phyloP scores from a whole-genome alignment of 2,888 invertebrate genomes.

The Pyrgus malvae region DNA sequence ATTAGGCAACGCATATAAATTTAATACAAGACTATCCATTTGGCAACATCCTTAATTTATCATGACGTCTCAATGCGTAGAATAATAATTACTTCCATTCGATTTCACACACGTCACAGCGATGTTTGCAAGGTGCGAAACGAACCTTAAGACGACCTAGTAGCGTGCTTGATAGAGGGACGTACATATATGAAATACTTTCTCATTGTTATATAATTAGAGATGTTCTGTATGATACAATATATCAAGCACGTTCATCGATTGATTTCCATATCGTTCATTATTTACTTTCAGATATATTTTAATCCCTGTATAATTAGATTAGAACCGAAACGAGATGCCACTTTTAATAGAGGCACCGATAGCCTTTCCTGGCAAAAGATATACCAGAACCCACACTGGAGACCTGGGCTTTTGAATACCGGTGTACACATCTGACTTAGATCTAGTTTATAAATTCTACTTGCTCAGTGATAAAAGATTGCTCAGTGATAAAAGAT shows the following conservation, averaged over 20 bases:
- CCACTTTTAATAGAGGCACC: no score
- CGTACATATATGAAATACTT: constrained; percentile 19
- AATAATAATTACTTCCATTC: constrained; percentile 60
- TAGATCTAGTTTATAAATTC: no score
- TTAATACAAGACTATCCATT: constrained; percentile 34
- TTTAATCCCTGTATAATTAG: no score
- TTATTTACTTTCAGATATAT: no score
- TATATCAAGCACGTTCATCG: constrained; percentile 17
- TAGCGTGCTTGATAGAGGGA: constrained; percentile 8
- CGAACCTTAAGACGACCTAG: constrained; percentile 23
- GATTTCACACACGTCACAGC: constrained; percentile 58
- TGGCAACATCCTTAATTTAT: constrained; percentile 51
- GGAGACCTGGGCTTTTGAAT: no score
- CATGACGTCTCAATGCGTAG: constrained; percentile 48
- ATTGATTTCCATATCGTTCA: not conserved
- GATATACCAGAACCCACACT: no score
- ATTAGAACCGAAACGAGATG: no score
- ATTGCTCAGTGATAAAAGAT: no score
- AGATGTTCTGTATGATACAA: constrained; percentile 8
- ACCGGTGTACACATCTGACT: no score
- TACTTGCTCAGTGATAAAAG: no score
- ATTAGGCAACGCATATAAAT: constrained; percentile 27
- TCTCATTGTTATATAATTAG: constrained; percentile 26
- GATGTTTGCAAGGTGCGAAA: constrained; percentile 29
- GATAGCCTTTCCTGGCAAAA: no score